Evolutionary conservation across 1,140 invertebrate genomes (phyloP), one percentile per base, ranked within the genome.

Genomic region (Pentalonia nigronervosa): DNA sequence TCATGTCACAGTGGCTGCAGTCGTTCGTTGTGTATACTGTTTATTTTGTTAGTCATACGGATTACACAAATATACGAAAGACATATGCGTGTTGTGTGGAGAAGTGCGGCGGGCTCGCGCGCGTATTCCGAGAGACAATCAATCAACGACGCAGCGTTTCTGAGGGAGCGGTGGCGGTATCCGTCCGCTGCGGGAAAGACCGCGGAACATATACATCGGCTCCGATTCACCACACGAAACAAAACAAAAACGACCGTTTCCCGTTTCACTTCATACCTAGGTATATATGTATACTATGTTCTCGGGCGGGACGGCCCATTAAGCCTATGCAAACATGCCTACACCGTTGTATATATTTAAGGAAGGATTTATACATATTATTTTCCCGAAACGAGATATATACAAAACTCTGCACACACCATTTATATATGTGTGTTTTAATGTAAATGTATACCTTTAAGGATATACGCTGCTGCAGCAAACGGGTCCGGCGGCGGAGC

Each of bases 21-120:
- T 76, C 14, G 6, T 76, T 76, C 30, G 30, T 34, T 1, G n/a
- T 53, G 23, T 86, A 45, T n/a, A 45, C 36, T 93, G 91, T 93
- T 93, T 93, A 45, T 93, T 93, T 93, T 84, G 91, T 93, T 93
- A 86, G 81, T 86, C 91, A 93, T 50, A 86, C 91, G 81, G 91
- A 93, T 93, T 93, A 93, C 41, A 93, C 91, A 93, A 93, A 93
- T 56, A 86, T 84, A 90, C 53, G 53, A 30, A 90, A 93, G 91
- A 93, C 81, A 92, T 84, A 48, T 92, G 91, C 45, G 56, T 92
- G 91, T n/a, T 36, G 48, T 36, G 53, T 2, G 20, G 47, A 88
- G 47, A 50, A 50, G 45, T 41, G 41, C 41, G 41, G 4, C 41
- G 4, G 41, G 41, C 41, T 41, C 21, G n/a, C 30, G n/a, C n/a